Evolutionary conservation across 1,140 invertebrate genomes (phyloP).

Genomic region (Cheumatopsyche charites): DNA sequence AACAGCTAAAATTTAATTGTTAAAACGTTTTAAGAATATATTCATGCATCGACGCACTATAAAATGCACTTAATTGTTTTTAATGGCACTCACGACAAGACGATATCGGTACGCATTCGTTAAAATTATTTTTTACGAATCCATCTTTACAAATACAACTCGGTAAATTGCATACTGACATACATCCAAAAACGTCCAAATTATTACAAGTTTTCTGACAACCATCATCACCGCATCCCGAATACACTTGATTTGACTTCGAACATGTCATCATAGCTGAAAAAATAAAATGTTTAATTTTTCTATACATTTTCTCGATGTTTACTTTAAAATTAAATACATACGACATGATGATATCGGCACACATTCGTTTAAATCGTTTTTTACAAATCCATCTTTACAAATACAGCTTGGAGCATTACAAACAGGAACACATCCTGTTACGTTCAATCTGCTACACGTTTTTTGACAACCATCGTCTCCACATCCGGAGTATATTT

Average conservation of each 20-base stretch:
- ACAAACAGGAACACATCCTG: neutral
- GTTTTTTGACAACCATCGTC: neutral
- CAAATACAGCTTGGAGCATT: neutral
- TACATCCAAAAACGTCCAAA: no score
- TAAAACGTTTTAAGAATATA: no score
- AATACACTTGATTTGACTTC: neutral
- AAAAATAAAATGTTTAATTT: neutral
- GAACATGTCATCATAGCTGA: neutral
- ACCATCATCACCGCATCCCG: neutral
- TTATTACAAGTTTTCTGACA: neutral
- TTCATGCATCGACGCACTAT: no score
- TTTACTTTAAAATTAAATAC: neutral
- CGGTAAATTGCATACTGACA: neutral
- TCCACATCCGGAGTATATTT: neutral
- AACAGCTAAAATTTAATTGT: no score
- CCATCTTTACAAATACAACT: slow-evolving; percentile 41
- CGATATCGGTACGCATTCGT: slow-evolving; percentile 21
- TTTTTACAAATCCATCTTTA: neutral
- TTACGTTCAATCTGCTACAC: neutral
- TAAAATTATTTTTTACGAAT: slow-evolving; percentile 34
- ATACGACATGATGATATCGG: neutral
- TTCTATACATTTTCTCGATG: no score
- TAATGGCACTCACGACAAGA: slow-evolving; percentile 31
- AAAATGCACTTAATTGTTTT: no score
- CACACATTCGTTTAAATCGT: neutral